Evolutionary conservation across 2,797 vertebrate genomes (phyloP).

Genomic region (Lateolabrax maculatus): DNA sequence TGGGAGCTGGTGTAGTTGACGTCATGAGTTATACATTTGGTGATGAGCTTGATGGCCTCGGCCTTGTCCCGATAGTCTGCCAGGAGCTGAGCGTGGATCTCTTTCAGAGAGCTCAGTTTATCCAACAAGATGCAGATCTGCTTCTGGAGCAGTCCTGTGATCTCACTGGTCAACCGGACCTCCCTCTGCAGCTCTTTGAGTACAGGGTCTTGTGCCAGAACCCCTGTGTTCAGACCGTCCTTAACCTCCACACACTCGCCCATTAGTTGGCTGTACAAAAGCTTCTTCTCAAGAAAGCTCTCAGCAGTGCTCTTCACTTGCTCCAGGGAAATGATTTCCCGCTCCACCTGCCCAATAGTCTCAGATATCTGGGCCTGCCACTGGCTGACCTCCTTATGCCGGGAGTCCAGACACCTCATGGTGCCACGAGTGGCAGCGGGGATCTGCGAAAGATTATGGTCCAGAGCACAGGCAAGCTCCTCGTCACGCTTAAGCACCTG

Average conservation of each 20-base stretch:
- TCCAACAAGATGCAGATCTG: not conserved
- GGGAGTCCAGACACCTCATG: not conserved
- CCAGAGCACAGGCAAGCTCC: not conserved
- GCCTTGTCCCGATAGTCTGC: not conserved
- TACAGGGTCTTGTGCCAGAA: not conserved
- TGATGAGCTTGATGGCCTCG: not conserved
- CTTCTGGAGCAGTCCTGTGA: not conserved
- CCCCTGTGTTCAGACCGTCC: not conserved
- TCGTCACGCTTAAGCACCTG: not conserved
- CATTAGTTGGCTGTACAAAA: too few relatives aligned
- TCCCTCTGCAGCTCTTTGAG: too few relatives aligned
- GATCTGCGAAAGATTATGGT: too few relatives aligned
- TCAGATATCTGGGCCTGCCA: not conserved
- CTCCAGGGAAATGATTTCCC: not conserved
- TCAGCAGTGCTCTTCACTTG: not conserved
- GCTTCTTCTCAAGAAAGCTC: too few relatives aligned
- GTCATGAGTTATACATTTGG: not conserved
- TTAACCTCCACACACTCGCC: not conserved
- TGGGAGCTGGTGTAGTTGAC: not conserved
- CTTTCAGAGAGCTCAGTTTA: not conserved
- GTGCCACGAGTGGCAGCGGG: not conserved
- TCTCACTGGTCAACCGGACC: not conserved
- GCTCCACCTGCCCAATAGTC: not conserved
- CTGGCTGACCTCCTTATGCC: not conserved
- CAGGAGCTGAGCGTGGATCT: not conserved